A percentile compares a stretch with the other conserved stretches of the same genome.
Conservation (phyloP, 1,140 invertebrate species). For the Aphis gossypii region DNA sequence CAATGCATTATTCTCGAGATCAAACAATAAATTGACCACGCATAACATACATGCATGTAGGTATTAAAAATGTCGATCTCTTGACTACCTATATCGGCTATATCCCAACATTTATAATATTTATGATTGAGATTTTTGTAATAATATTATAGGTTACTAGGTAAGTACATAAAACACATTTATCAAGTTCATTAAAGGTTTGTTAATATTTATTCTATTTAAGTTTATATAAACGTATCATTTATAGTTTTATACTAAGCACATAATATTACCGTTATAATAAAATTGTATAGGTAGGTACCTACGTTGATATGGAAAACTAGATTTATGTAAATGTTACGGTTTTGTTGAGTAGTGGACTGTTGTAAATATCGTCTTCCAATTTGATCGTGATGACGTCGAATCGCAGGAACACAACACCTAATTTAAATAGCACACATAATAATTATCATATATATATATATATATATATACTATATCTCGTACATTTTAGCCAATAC, state of each 20-base stretch:
- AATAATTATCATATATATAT: background rate
- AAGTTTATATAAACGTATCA: background rate
- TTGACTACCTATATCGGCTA: too few species aligned
- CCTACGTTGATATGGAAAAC: background rate
- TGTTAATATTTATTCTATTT: background rate
- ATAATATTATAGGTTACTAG: background rate
- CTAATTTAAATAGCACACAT: background rate
- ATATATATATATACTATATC: background rate
- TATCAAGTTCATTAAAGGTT: background rate
- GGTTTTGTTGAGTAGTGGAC: background rate
- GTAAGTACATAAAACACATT: background rate
- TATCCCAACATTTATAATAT: too few species aligned
- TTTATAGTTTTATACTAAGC: background rate
- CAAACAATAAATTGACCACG: too few species aligned
- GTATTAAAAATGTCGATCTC: too few species aligned
- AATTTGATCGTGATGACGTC: background rate
- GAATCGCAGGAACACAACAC: conserved; percentile 40
- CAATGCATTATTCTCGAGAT: too few species aligned
- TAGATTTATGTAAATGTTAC: background rate
- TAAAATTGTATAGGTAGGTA: background rate
- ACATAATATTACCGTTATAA: background rate
- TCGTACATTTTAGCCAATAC: background rate
- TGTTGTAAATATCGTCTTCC: background rate
- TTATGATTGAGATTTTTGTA: background rate
- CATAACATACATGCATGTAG: background rate